Conservation (phyloP, 2,888 invertebrate species). For the Yponomeuta plumbellus region DNA sequence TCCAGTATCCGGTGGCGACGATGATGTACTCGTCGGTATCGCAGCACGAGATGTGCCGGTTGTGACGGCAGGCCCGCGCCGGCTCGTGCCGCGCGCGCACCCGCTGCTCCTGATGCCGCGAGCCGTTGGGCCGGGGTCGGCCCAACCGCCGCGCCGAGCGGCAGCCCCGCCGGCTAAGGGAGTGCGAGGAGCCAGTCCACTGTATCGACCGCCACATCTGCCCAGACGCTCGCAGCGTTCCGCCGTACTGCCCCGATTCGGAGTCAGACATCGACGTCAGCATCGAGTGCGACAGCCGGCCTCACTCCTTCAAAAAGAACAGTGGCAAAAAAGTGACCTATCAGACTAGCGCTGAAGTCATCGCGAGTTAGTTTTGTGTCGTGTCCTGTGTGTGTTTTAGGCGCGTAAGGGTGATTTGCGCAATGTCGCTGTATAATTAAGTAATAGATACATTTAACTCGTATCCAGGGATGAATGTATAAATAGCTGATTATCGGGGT, state of each 20-base stretch:
- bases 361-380: constrained; percentile 36
- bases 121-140: constrained; percentile 44
- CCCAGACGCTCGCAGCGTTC: constrained; percentile 24
- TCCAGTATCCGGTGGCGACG: constrained; percentile 72
- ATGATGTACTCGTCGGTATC: constrained; percentile 80
- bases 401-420: neutral
- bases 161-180: constrained; percentile 28
- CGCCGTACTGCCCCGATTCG: constrained; percentile 50
- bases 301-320: constrained; percentile 51
- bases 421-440: too few relatives aligned
- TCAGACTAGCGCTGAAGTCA: constrained; percentile 60
- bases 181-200: constrained; percentile 52
- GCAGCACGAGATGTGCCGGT: constrained; percentile 81
- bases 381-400: constrained; percentile 4
- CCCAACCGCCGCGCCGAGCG: constrained; percentile 43
- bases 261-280: constrained; percentile 65
- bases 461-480: too few relatives aligned
- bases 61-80: constrained; percentile 78
- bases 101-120: constrained; percentile 64
- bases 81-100: constrained; percentile 55
- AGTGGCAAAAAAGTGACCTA: constrained; percentile 61
- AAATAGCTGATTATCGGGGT: too few relatives aligned
- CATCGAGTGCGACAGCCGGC: constrained; percentile 61
- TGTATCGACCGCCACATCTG: constrained; percentile 51
- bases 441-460: too few relatives aligned